A percentile compares a stretch with the other conserved stretches of the same genome.
Conservation (phyloP, 2,113 vertebrate genomes). For the Solea solea region DNA sequence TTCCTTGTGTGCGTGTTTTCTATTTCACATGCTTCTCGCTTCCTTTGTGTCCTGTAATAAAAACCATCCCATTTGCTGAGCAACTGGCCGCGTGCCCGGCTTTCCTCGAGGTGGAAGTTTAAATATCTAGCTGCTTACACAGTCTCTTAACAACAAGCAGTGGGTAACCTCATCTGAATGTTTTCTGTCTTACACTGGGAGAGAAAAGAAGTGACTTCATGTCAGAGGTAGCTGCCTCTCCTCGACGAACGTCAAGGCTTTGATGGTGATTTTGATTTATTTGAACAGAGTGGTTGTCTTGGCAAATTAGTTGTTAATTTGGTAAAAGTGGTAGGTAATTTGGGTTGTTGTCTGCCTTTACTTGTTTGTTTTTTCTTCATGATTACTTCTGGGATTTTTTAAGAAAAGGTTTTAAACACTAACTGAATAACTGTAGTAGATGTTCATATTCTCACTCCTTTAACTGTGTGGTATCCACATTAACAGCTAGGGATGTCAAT, state of each 20-base stretch:
- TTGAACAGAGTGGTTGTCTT: conserved; percentile 2
- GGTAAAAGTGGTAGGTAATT: background rate
- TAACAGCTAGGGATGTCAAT: too few relatives aligned
- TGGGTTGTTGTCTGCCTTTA: background rate
- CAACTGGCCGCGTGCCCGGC: conserved; percentile 50
- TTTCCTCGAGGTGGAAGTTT: conserved; percentile 50
- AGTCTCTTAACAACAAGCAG: conserved; percentile 48
- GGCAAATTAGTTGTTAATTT: conserved; percentile 17
- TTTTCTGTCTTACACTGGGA: conserved; percentile 27
- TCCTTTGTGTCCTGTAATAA: conserved; percentile 52
- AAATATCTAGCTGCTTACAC: conserved; percentile 61
- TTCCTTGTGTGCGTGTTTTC: conserved; percentile 32
- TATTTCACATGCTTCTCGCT: conserved; percentile 36
- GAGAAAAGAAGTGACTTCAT: conserved; percentile 51
- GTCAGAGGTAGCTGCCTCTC: conserved; percentile 37
- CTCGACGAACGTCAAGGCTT: background rate
- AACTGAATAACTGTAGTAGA: background rate
- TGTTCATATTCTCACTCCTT: background rate
- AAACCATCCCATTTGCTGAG: conserved; percentile 65
- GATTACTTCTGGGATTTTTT: background rate
- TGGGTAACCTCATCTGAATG: conserved; percentile 48
- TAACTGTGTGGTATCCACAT: background rate
- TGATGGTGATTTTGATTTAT: conserved; percentile 30
- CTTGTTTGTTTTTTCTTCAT: background rate
- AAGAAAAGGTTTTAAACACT: background rate